Conservation (phyloP, 2,888 invertebrate genomes). For the Tuta absoluta region DNA sequence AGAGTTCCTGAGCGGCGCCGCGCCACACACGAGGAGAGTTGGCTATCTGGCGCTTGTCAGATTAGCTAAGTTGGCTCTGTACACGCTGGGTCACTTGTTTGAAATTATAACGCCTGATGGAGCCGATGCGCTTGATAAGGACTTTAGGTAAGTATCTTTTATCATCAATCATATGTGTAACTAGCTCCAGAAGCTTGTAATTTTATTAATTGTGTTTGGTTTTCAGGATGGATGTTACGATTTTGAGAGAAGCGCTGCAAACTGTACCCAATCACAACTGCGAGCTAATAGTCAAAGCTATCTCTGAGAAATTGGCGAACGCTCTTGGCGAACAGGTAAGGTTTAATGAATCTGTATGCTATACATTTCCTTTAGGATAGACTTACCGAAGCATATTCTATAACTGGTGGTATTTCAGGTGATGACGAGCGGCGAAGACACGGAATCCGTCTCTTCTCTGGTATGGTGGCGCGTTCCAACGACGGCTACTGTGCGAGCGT, state of each 20-base stretch:
- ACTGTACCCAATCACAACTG: conserved; percentile 91
- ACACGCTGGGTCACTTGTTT: conserved; percentile 91
- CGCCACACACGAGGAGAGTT: conserved; percentile 82
- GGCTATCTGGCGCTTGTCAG: conserved; percentile 94
- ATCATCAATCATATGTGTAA: no score
- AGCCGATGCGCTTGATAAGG: conserved; percentile 68
- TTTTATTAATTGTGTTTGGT: conserved; percentile 17
- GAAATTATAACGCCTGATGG: conserved; percentile 81
- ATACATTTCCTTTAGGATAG: no score
- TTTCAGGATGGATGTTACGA: conserved; percentile 78
- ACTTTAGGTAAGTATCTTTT: conserved; percentile 55
- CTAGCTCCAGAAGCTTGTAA: background rate
- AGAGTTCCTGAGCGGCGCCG: conserved; percentile 74
- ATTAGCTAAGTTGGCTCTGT: conserved; percentile 93
- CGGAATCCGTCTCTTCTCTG: conserved; percentile 64
- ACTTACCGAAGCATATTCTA: background rate
- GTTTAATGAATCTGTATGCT: no score
- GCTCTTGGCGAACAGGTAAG: conserved; percentile 88
- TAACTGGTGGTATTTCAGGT: conserved; percentile 48
- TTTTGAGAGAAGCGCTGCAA: conserved; percentile 91
- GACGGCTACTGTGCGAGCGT: conserved; percentile 68
- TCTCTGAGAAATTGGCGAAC: conserved; percentile 91
- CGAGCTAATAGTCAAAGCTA: conserved; percentile 91
- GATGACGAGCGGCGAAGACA: conserved; percentile 63
- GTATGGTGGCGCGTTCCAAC: conserved; percentile 75